Evolutionary conservation across 2,113 vertebrate genomes (phyloP).

Genomic region (Marmota monax): DNA sequence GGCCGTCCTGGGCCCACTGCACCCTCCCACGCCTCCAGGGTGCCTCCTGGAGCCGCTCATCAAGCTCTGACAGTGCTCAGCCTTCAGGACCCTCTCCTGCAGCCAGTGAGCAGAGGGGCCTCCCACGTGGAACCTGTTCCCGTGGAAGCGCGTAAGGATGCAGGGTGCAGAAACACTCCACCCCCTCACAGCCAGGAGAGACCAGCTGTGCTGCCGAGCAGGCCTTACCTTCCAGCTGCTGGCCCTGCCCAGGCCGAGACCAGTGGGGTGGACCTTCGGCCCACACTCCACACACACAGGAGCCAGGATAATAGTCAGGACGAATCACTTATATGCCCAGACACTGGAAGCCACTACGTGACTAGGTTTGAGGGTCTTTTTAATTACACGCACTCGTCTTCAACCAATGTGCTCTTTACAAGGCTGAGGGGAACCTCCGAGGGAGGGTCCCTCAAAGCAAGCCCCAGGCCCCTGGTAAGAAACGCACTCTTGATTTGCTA

Average conservation of each 20-base stretch:
- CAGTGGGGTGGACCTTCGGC: too few relatives aligned
- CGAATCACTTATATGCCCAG: rapidly evolving
- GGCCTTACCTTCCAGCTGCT: background rate
- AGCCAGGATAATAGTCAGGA: too few relatives aligned
- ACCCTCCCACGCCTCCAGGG: too few relatives aligned
- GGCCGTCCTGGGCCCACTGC: background rate
- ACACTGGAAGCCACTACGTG: background rate
- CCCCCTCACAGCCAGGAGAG: background rate
- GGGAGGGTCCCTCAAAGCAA: background rate
- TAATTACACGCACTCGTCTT: background rate
- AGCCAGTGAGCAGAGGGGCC: too few relatives aligned
- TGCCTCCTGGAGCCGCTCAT: too few relatives aligned
- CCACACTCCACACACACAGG: too few relatives aligned
- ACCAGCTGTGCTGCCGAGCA: rapidly evolving
- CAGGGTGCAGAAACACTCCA: background rate
- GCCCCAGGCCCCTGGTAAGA: background rate
- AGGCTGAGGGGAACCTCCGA: background rate
- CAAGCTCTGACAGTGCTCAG: too few relatives aligned
- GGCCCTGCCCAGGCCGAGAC: background rate
- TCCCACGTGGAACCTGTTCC: too few relatives aligned
- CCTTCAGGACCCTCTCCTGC: too few relatives aligned
- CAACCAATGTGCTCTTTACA: rapidly evolving
- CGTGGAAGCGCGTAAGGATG: background rate
- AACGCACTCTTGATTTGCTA: background rate
- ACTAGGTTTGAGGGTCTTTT: background rate